Base-by-base conservation (phyloP, 2,888 invertebrate species). In the Sinopyrophorus schimmeli region DNA sequence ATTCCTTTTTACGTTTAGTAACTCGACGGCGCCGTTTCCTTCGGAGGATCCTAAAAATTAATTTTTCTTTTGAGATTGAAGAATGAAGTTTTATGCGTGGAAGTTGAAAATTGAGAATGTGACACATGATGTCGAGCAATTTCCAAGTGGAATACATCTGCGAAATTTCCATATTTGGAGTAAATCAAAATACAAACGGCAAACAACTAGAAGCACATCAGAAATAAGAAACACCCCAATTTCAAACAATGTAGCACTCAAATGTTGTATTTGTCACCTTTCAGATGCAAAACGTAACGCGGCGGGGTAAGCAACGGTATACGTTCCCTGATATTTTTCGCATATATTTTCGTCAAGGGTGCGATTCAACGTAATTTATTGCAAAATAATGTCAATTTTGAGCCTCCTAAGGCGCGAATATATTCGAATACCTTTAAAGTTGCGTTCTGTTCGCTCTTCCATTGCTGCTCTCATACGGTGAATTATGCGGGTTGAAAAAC, bases 361-460 rank as follows among this genome's bases (percentile, higher is more conserved):
- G 62, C 69, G 64, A 68, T 71, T 70, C 62, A 53, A 47, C 57
- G 66, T 70, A 68, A 71, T 70, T 70, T 71, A 71, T 70, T 63
- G 68, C 65, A 60, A 65, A 70, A 71, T 71, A 71, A 70, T 69
- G 70, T 70, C 70, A 71, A 71, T 70, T 69, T 65, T 38, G 47
- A 52, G 47, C 35, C 52, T 52, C 52, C 52, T 52, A 52, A 52
- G 52, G 52, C 47, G 52, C 52, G 42, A 52, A 52, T 52, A 52
- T 52, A 52, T 52, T 52, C 52, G 52, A 52, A 47, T 47, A 52
- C 52, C 38, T 50, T 39, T 44, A 50, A 47, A 39, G 39, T 50
- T 49, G 32, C 27, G 42, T 32, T 44, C 38, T 38, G 32, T 43
- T 43, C 39, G 39, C 23, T 43, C 39, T 40, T 39, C 23, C 27